Conservation (phyloP, 1,140 invertebrate genomes). For the Wiebesia pumilae region DNA sequence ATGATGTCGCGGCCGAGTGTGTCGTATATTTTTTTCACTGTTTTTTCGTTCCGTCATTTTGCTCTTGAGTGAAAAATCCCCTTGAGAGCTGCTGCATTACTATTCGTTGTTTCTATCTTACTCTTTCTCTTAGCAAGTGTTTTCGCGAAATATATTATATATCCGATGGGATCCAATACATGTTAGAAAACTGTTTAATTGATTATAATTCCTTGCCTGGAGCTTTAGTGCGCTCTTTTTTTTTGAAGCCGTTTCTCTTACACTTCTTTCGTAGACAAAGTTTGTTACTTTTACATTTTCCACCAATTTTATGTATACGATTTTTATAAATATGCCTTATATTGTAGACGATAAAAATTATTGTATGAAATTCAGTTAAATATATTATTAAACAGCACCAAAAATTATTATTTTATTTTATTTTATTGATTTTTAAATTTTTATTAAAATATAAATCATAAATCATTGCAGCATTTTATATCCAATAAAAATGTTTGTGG, state of each 20-base stretch:
- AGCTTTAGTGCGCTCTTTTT: slow-evolving; percentile 1
- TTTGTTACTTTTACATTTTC: too few relatives aligned
- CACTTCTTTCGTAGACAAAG: neutral
- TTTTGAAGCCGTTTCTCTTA: neutral
- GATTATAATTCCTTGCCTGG: neutral
- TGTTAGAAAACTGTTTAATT: slow-evolving; percentile 32
- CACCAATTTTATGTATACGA: too few relatives aligned
- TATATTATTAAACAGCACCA: too few relatives aligned
- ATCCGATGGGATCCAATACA: slow-evolving; percentile 13
- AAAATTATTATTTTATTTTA: too few relatives aligned
- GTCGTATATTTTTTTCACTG: neutral
- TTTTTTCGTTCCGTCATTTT: neutral
- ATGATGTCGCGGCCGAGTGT: neutral
- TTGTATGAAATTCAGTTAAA: too few relatives aligned
- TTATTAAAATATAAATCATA: too few relatives aligned
- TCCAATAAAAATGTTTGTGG: too few relatives aligned
- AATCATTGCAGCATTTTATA: too few relatives aligned
- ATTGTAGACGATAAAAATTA: too few relatives aligned
- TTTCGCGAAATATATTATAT: neutral
- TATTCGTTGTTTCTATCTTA: neutral
- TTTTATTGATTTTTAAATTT: too few relatives aligned
- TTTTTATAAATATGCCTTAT: too few relatives aligned
- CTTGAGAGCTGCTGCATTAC: neutral
- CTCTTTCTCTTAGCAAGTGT: neutral
- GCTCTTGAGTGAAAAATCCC: neutral